Base-by-base conservation (phyloP, 2,888 invertebrate genomes). In the Furcula furcula region DNA sequence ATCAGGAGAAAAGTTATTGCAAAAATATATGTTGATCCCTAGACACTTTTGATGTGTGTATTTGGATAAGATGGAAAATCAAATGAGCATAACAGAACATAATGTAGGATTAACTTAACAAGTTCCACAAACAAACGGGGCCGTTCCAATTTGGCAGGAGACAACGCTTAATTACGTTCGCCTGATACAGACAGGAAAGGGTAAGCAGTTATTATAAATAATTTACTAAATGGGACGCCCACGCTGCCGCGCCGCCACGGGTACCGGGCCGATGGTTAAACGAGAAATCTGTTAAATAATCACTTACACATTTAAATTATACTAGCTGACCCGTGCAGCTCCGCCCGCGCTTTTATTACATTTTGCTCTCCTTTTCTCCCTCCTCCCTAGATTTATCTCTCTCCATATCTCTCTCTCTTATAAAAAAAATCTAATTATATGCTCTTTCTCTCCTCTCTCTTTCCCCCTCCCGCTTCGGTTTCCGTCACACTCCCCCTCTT, bases 201-300 rank as follows among this genome's bases (percentile, higher is more conserved):
- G 65, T 61, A 55, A 59, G 57, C 61, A 58, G 65, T 65, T 68
- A 66, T 66, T 65, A 66, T 71, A 65, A 69, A 69, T 71, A 72
- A 70, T 68, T 72, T 59, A 66, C 38, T 55, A 63, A 69, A 66
- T 53, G 53, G 40, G 34, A 48, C 55, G 46, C 53, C 46, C 46
- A 42, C 43, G 36, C 18, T n/a, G n/a, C n/a, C n/a, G n/a, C 28
- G 45, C 33, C 26, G 16, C 23, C 27, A 25, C 20, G 15, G 19
- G 9, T 13, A 26, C 31, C 12, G n/a, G 20, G 35, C 29, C 34
- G 26, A 34, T 55, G 49, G 64, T 51, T 51, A 44, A 40, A 48
- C 40, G 35, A 39, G 31, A 36, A 47, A 59, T 59, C 44, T 46
- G 36, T 46, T 38, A 53, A 34, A 28, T 42, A 25, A 34, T 18